phyloP scores from a whole-genome alignment of 2,888 invertebrate species.

The Lydus trimaculatus region DNA sequence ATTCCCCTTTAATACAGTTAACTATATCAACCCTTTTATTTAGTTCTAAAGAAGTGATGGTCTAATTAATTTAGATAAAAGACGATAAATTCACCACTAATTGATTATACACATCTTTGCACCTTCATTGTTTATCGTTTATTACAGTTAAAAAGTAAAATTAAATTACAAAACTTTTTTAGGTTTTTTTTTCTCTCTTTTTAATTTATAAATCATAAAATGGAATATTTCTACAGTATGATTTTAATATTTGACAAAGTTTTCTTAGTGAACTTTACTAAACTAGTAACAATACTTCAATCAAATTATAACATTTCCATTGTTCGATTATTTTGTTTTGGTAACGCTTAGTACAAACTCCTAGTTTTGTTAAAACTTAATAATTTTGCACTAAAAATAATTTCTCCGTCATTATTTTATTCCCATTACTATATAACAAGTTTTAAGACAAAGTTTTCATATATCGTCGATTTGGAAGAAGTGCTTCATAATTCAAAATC shows the following conservation, averaged over 20 bases:
- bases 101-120: neutral
- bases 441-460: neutral
- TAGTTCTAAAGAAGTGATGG: slow-evolving; percentile 10
- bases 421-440: neutral
- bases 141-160: neutral
- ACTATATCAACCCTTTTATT: slow-evolving; percentile 12
- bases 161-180: neutral
- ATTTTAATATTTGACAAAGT: slow-evolving; percentile 12
- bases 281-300: slow-evolving; percentile 13
- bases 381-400: neutral
- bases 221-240: neutral
- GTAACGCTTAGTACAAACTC: neutral
- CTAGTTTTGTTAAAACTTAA: neutral
- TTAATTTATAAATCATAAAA: too few species aligned
- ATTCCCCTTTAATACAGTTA: slow-evolving; percentile 14
- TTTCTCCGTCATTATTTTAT: neutral
- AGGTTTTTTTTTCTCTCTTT: too few species aligned
- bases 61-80: neutral
- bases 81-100: slow-evolving; percentile 11
- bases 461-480: too few species aligned
- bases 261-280: slow-evolving; percentile 13
- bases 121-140: neutral
- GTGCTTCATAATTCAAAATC: too few species aligned
- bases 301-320: slow-evolving; percentile 18
- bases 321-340: neutral